phyloP scores from a whole-genome alignment of 2,797 vertebrate species.

The Esox masquinongy region DNA sequence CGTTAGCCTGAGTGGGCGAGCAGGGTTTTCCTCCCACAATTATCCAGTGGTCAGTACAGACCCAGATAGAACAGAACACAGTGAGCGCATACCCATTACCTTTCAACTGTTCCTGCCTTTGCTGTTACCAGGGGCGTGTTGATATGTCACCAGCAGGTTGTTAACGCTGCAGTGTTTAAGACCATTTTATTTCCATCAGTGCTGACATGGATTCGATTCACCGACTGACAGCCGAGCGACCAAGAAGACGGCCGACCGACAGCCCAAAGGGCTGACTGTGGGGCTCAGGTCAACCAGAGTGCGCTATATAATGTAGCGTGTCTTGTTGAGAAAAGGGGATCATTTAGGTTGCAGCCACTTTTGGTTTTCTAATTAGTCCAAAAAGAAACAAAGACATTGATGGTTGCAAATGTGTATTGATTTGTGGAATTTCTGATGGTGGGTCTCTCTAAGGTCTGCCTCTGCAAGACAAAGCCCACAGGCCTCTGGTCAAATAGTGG shows the following conservation, averaged over 20 bases:
- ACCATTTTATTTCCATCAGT: no score
- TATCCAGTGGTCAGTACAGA: not conserved
- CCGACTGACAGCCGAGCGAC: no score
- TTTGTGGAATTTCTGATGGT: slow-evolving; percentile 39
- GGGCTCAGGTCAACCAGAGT: no score
- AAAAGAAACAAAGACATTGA: slow-evolving; percentile 69
- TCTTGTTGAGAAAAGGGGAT: no score
- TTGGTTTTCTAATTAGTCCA: slow-evolving; percentile 76
- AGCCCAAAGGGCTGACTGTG: no score
- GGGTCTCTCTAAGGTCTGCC: no score
- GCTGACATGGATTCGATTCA: no score
- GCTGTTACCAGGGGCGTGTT: not conserved
- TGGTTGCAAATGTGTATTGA: slow-evolving; percentile 70
- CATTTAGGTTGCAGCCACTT: slow-evolving; percentile 29
- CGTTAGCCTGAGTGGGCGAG: not conserved
- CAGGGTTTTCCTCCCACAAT: not conserved
- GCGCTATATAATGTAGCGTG: no score
- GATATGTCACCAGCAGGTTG: not conserved
- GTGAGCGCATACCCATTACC: not conserved
- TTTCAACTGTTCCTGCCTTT: not conserved
- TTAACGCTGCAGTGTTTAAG: not conserved
- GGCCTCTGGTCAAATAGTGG: no score
- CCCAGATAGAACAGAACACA: not conserved
- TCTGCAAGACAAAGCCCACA: no score
- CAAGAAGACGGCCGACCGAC: no score